Base-by-base conservation (phyloP, 1,140 invertebrate species). In the Leptinotarsa lineolata region DNA sequence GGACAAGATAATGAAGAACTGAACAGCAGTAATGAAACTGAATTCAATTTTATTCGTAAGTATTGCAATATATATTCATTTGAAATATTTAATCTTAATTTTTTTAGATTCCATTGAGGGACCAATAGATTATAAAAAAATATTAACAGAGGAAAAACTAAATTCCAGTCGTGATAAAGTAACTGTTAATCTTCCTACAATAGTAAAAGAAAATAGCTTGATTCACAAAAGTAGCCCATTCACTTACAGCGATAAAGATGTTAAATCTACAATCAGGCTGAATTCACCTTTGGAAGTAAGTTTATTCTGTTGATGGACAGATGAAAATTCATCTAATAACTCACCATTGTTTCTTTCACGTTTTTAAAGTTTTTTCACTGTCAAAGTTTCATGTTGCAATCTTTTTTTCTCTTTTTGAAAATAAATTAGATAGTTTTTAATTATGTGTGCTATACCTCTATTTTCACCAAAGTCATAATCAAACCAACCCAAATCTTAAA, bases 141-240 rank as follows among this genome's bases (percentile, higher is more conserved):
- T 83, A 18, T 68, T 83, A 44, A 72, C 63, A 20, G 76, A 81
- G 12, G 82, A 83, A 73, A 73, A 21, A 22, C 61, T 78, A 18
- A 78, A 75, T 68, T 66, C 48, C n/a, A 78, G 66, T 15, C 75
- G 73, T 45, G 73, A 78, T 16, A 78, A 77, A 74, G 75, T 83
- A 39, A 84, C 80, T 2, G 78, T 84, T 0, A 80, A 83, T 74
- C 72, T 84, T 21, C 83, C 83, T 11, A 83, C 74, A n/a, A 82
- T 84, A 18, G 60, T 81, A 0, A 80, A 80, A 74, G 83, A 83
- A 60, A 84, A 84, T 70, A 83, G 81, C 69, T 44, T 82, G 2
- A 81, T 84, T 22, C 81, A 84, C 72, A 83, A 83, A 72, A 79
- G 83, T 69, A 83, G 77, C 64, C 83, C 83, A 3, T 84, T 84